Base-by-base conservation (phyloP, 2,113 vertebrate species). In the Rhabdornis inornatus region DNA sequence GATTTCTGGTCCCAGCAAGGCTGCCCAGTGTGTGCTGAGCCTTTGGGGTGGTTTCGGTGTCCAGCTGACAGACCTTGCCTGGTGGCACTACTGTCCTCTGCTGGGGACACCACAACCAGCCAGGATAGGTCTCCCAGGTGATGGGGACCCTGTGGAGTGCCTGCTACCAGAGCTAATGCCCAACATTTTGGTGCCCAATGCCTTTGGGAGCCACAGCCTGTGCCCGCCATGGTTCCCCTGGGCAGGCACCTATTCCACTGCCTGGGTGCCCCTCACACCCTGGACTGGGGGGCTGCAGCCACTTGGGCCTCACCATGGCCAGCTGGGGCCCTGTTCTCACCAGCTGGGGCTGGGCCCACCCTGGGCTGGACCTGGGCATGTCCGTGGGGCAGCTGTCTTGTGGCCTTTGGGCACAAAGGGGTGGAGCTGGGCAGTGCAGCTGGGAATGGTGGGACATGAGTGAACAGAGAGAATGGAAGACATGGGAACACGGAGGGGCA, bases 291-390 rank as follows among this genome's bases (percentile, higher is more conserved):
- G 21, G 2, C 42, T 80, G 27, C 57, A 83, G 47, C 10, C 27
- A 6, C 3, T 3, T 39, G 24, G 52, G 30, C 11, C 15, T 66
- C 11, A 7, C n/a, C 3, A 3, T 0, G 0, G 31, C 31, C 1
- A 0, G 11, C 19, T 45, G 35, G 15, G 16, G 6, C 33, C 4
- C 33, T 0, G 0, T 39, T 79, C 14, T 35, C 3, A 1, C 44
- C 56, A 60, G 13, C 37, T 24, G 27, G 22, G 52, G 12, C 45
- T 40, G 44, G 5, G 66, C 20, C 19, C 40, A 42, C 56, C 20
- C 45, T 6, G 33, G 10, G 28, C 78, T 45, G 56, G 50, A 18
- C 5, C 20, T 6, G 15, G 56, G 9, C 35, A 25, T 11, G 5
- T 59, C 24, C 0, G 0, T 13, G 57, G 56, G 52, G 40, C 61